Conservation (phyloP, 2,888 invertebrate species). For the Diloba caeruleocephala region DNA sequence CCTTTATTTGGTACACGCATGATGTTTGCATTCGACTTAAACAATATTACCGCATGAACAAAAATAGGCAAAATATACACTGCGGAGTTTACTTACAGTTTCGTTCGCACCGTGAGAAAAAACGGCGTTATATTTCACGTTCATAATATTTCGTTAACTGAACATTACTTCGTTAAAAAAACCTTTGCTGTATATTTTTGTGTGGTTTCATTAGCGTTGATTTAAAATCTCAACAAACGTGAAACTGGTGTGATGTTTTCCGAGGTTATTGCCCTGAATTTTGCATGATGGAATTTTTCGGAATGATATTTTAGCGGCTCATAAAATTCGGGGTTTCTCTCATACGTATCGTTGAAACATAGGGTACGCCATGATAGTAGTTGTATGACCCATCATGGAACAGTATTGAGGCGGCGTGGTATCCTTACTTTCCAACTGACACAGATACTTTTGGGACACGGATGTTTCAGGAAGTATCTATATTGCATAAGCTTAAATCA, state of each 20-base stretch:
- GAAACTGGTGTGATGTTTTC: background rate
- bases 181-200: slow-evolving; percentile 6
- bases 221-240: slow-evolving; percentile 15
- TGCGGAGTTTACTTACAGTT: slow-evolving; percentile 14
- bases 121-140: slow-evolving; percentile 4
- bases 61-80: slow-evolving; percentile 19
- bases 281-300: background rate
- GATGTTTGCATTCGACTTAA: background rate
- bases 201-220: slow-evolving; percentile 11
- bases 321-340: too few relatives aligned
- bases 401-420: too few relatives aligned
- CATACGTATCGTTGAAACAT: too few relatives aligned
- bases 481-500: too few relatives aligned
- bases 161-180: slow-evolving; percentile 9
- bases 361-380: too few relatives aligned
- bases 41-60: slow-evolving; percentile 10
- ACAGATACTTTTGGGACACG: too few relatives aligned
- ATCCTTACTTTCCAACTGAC: too few relatives aligned
- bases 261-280: background rate
- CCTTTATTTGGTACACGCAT: background rate
- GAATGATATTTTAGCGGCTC: background rate
- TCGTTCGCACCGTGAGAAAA: background rate
- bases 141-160: slow-evolving; percentile 6
- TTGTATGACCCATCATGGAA: too few relatives aligned
- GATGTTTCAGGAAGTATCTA: too few relatives aligned